Base-by-base conservation (phyloP, 2,797 vertebrate genomes). In the Hapalemur alaotrensis region DNA sequence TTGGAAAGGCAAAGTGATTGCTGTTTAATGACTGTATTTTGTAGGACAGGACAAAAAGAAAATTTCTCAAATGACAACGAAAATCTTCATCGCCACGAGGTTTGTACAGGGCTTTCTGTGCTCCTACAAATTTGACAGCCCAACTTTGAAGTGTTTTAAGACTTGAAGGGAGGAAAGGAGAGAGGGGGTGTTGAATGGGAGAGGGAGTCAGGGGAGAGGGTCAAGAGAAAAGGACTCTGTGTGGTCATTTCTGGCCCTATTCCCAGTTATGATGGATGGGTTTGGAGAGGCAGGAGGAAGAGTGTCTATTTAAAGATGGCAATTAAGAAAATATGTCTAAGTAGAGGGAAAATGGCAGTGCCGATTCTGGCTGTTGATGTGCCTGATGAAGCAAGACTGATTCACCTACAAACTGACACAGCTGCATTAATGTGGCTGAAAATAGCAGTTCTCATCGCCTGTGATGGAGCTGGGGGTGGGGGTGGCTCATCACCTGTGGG, bases 361-460 rank as follows among this genome's bases (percentile, higher is more conserved):
- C 97, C 32, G 92, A 97, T 96, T 94, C 91, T 95, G 84, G 86
- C 92, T 98, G 98, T 98, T 98, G 98, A 98, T 98, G 97, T 97
- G 97, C 97, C 97, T 98, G 98, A 98, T 98, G 98, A 98, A 98
- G 98, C 98, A 98, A 86, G 98, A 97, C 98, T 98, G 98, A 98
- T 98, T 98, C 98, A 97, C 98, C 98, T 98, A 95, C 80, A 97
- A 97, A 98, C 97, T 97, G 98, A 98, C 98, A 98, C 98, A 98
- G 98, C 98, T 98, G 98, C 98, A 97, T 97, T 98, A 98, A 98
- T 82, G 98, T 83, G 95, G 93, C 83, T 83, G 97, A 98, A 98
- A 98, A 98, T 98, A 98, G 95, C 98, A 96, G 96, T 89, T 96
- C 97, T 97, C 95, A n/a, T 89, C 86, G 96, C 95, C 90, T 54